Percentiles rank a stretch among this genome's conserved stretches.
Evolutionary conservation across 2,888 invertebrate species (phyloP).

Genomic region (Dyspetes luteomarginatus): DNA sequence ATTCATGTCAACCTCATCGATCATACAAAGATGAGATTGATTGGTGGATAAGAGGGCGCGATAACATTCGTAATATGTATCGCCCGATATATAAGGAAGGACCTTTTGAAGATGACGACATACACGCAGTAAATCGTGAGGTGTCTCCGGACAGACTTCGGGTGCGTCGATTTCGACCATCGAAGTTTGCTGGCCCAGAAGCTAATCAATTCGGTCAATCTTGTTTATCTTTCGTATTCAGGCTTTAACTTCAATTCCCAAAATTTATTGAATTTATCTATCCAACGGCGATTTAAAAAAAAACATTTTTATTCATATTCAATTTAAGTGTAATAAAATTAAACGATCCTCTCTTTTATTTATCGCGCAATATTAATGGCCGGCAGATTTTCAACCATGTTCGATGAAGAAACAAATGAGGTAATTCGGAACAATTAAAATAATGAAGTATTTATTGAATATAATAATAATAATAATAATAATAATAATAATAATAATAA

Average conservation of each 20-base stretch:
- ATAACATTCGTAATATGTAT: slow-evolving; percentile 13
- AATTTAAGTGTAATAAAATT: not conserved
- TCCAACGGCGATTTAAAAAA: too few relatives aligned
- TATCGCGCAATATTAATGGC: too few relatives aligned
- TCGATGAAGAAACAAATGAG: too few relatives aligned
- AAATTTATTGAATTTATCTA: not conserved
- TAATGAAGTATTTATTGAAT: too few relatives aligned
- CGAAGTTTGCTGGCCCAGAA: not conserved
- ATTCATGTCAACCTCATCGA: not conserved
- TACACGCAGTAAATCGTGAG: slow-evolving; percentile 37
- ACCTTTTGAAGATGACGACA: slow-evolving; percentile 12
- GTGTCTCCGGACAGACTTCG: slow-evolving; percentile 25
- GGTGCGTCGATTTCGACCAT: not conserved
- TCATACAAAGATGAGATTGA: slow-evolving; percentile 11
- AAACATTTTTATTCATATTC: not conserved
- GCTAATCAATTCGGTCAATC: not conserved
- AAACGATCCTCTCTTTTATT: too few relatives aligned
- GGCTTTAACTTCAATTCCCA: not conserved
- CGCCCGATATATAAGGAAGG: slow-evolving; percentile 31
- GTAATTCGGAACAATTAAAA: slow-evolving; percentile 22
- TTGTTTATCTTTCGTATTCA: not conserved
- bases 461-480: too few relatives aligned
- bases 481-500: too few relatives aligned
- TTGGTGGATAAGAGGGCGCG: too few relatives aligned
- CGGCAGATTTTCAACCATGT: too few relatives aligned